Percentiles rank a stretch among this genome's conserved stretches.
Conservation (phyloP, 1,140 invertebrate species). For the honey bee (Apis mellifera) region Amel_HAv3.1 CM009933.2:12630501-12631000, state of each 20-base stretch:
- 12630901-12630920: background rate
- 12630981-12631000: too few relatives aligned
- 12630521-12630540: background rate
- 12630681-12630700: conserved; percentile 54
- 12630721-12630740: conserved; percentile 45
- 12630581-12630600: conserved; percentile 44
- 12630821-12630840: conserved; percentile 36
- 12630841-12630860: background rate
- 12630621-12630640: conserved; percentile 31
- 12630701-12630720: conserved; percentile 45
- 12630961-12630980: too few relatives aligned
- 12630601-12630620: conserved; percentile 33
- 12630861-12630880: conserved; percentile 20
- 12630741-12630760: conserved; percentile 29
- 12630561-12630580: conserved; percentile 25
- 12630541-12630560: conserved; percentile 7
- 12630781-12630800: too few relatives aligned
- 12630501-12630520: background rate
- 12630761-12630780: conserved; percentile 2
- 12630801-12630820: conserved; percentile 24
- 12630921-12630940: too few relatives aligned
- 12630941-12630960: background rate
- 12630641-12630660: conserved; percentile 45
- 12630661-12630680: conserved; percentile 52
- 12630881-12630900: background rate